These are phyloP conservation scores for Ormyrus pomaceus DNA, from an alignment of 2,888 invertebrate species.

Conservation along the genomic window DNA sequence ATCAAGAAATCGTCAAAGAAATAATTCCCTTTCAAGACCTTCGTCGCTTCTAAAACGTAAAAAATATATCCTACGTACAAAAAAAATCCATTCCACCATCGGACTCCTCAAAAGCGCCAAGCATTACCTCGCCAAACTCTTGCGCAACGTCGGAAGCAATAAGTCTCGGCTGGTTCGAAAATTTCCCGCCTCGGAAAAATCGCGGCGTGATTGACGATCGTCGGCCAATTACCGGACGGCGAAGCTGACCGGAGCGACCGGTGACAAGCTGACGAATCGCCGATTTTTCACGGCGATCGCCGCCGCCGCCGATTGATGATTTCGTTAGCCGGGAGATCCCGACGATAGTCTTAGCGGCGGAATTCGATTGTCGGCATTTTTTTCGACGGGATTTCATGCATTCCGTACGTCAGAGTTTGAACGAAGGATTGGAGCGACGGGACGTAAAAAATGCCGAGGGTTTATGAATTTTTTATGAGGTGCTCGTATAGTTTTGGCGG, in stretches of 20 bases:
- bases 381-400: too few species aligned
- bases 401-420: neutral
- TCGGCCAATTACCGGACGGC: neutral
- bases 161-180: neutral
- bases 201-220: constrained; percentile 17
- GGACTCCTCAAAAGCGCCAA: neutral
- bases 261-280: constrained; percentile 18
- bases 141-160: neutral
- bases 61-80: neutral
- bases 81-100: neutral
- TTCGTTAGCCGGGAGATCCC: neutral
- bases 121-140: neutral
- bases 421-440: neutral
- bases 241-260: neutral
- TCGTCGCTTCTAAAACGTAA: too few species aligned
- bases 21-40: too few species aligned
- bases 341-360: too few species aligned
- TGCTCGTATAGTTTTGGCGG: too few species aligned
- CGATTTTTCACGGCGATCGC: neutral
- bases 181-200: neutral
- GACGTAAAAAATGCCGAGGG: neutral
- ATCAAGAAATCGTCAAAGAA: too few species aligned
- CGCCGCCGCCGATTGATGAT: neutral
- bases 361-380: too few species aligned
- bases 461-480: too few species aligned